Percentiles rank a stretch among this genome's conserved stretches.
phyloP scores from a whole-genome alignment of 2,888 invertebrate species.

The Megamerina dolium region DNA sequence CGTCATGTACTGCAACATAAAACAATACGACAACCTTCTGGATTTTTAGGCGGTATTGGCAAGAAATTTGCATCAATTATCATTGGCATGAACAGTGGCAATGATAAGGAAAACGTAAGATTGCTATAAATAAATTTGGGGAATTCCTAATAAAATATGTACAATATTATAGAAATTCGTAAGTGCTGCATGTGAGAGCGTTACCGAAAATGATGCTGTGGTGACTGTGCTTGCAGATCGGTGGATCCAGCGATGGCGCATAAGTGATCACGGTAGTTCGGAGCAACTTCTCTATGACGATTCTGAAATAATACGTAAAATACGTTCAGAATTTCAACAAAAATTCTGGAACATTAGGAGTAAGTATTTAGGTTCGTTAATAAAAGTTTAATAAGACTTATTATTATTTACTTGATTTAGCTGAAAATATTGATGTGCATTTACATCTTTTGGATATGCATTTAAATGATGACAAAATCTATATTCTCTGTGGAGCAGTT shows the following conservation, averaged over 20 bases:
- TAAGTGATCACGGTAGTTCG: constrained; percentile 55
- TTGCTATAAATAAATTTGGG: neutral
- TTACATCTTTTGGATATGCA: constrained; percentile 76
- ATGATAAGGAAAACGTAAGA: constrained; percentile 46
- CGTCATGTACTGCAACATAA: constrained; percentile 63
- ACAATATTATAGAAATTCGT: constrained; percentile 54
- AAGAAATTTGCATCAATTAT: constrained; percentile 53
- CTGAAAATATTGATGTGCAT: constrained; percentile 60
- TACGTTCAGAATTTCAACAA: constrained; percentile 64
- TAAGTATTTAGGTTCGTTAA: constrained; percentile 19
- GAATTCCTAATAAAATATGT: neutral
- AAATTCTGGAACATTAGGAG: constrained; percentile 60
- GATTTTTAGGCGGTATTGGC: constrained; percentile 83
- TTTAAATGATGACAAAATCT: constrained; percentile 57
- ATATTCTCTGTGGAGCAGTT: constrained; percentile 66
- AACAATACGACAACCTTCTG: constrained; percentile 66
- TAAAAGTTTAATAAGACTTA: neutral
- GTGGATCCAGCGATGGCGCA: constrained; percentile 76
- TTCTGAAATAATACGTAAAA: constrained; percentile 63
- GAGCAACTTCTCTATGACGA: constrained; percentile 70
- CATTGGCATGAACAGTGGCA: constrained; percentile 44
- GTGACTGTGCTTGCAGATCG: constrained; percentile 72
- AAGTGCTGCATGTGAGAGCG: constrained; percentile 57
- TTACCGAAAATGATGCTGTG: constrained; percentile 47
- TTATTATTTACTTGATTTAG: constrained; percentile 15